phyloP scores from a whole-genome alignment of 2,113 vertebrate genomes.

The Macaca nemestrina region DNA sequence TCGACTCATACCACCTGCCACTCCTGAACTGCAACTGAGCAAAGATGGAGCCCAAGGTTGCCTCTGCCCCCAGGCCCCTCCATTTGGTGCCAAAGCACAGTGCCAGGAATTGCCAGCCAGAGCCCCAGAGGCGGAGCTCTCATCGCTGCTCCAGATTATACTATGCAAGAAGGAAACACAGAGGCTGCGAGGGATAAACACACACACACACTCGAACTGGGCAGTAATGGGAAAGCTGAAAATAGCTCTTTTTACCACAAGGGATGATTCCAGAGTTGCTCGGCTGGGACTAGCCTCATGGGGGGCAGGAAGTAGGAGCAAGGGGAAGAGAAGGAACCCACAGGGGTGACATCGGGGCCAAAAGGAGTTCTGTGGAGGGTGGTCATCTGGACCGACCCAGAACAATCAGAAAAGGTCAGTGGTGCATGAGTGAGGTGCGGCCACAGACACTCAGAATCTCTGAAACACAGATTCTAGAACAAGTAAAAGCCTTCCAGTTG shows the following conservation, averaged over 20 bases:
- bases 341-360: neutral
- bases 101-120: neutral
- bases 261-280: slow-evolving; percentile 62
- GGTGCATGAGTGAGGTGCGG: accelerated
- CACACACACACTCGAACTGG: neutral
- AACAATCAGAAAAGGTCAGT: neutral
- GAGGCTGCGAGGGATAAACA: slow-evolving; percentile 23
- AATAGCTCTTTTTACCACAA: slow-evolving; percentile 71
- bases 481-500: neutral
- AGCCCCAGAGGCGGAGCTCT: neutral
- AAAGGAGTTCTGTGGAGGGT: neutral
- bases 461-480: neutral
- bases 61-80: neutral
- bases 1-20: neutral
- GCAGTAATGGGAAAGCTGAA: slow-evolving; percentile 51
- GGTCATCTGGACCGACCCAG: neutral
- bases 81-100: neutral
- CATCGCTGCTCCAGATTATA: neutral
- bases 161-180: slow-evolving; percentile 34
- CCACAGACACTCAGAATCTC: neutral
- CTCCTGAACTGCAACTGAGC: neutral
- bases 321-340: neutral
- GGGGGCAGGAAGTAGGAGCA: neutral
- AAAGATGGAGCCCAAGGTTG: neutral
- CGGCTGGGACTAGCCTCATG: neutral